Conservation (phyloP, 2,888 invertebrate genomes). For the Hedychridium roseum region DNA sequence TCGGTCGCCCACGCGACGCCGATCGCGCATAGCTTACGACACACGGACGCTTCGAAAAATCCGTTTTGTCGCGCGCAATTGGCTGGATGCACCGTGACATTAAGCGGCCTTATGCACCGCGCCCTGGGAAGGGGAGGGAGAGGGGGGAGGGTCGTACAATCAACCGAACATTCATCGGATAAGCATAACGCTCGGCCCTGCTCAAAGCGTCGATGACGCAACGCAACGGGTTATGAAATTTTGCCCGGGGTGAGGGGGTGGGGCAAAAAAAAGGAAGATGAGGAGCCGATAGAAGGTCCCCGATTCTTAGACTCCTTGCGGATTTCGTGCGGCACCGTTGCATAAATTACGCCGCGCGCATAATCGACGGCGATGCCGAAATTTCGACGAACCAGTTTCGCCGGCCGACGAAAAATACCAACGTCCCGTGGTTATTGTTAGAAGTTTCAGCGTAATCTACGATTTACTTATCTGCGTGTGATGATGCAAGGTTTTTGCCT, state of each 20-base stretch:
- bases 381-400: conserved; percentile 38
- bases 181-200: conserved; percentile 33
- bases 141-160: no score
- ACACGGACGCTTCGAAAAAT: neutral
- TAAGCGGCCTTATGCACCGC: conserved; percentile 21
- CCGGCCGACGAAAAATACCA: no score
- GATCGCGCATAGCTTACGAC: neutral
- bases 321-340: conserved; percentile 42
- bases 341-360: conserved; percentile 40
- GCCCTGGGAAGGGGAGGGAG: conserved; percentile 20
- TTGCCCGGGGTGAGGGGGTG: no score
- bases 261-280: no score
- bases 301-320: conserved; percentile 46
- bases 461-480: no score
- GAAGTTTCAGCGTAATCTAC: no score
- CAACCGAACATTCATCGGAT: conserved; percentile 44
- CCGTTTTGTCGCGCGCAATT: neutral
- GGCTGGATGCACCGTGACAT: conserved; percentile 11
- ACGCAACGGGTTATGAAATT: conserved; percentile 43
- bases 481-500: no score
- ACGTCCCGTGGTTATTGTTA: no score
- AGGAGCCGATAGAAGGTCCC: conserved; percentile 18
- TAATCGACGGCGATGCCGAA: conserved; percentile 33
- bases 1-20: neutral
- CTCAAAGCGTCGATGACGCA: conserved; percentile 31